These are phyloP conservation scores for Mya arenaria DNA, from an alignment of 1,140 invertebrate genomes.

Conservation along the genomic window DNA sequence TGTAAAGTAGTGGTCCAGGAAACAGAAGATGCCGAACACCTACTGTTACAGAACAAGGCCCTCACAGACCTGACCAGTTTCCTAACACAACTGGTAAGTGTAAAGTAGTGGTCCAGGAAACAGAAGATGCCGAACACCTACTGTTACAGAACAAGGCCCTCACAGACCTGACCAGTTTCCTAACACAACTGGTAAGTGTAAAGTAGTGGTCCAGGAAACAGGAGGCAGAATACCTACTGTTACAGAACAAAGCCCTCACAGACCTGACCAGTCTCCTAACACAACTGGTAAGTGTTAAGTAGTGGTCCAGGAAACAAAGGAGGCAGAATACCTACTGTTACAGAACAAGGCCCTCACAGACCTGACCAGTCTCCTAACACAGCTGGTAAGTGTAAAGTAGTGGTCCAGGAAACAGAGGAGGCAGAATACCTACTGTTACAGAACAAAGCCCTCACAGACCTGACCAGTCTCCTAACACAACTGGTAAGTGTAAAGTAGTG, in stretches of 20 bases:
- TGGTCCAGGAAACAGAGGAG: not conserved
- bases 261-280: constrained; percentile 67
- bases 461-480: constrained; percentile 62
- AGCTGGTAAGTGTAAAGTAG: constrained; percentile 69
- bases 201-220: not conserved
- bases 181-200: constrained; percentile 76
- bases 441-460: constrained; percentile 78
- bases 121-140: constrained; percentile 78
- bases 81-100: not conserved
- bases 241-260: constrained; percentile 78
- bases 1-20: not conserved
- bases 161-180: constrained; percentile 74
- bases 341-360: constrained; percentile 79
- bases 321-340: constrained; percentile 78
- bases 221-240: constrained; percentile 71
- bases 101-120: constrained; percentile 61
- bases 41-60: constrained; percentile 78
- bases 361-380: constrained; percentile 74
- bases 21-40: constrained; percentile 62
- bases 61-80: constrained; percentile 75
- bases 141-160: constrained; percentile 79
- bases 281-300: not conserved
- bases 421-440: constrained; percentile 75
- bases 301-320: constrained; percentile 70
- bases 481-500: not conserved